Conservation (phyloP, 1,140 invertebrate species). For the Tetraneura akinire region DNA sequence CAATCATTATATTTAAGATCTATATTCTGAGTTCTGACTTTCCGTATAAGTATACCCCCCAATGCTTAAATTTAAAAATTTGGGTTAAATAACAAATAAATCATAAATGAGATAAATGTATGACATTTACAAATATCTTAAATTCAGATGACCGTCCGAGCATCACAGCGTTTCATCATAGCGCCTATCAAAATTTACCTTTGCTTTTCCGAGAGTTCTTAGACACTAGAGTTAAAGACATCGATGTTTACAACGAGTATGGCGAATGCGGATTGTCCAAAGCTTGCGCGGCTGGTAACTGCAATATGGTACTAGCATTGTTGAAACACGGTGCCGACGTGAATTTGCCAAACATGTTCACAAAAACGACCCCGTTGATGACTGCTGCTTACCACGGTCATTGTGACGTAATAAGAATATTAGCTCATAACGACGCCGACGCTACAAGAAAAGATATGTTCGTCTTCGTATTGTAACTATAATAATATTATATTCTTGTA, state of each 20-base stretch:
- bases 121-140: too few relatives aligned
- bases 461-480: too few relatives aligned
- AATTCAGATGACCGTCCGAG: neutral
- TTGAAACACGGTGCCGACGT: slow-evolving; percentile 19
- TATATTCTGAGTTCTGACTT: too few relatives aligned
- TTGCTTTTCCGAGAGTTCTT: slow-evolving; percentile 13
- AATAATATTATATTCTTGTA: too few relatives aligned
- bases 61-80: too few relatives aligned
- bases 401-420: slow-evolving; percentile 28
- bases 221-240: slow-evolving; percentile 19
- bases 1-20: too few relatives aligned
- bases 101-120: too few relatives aligned
- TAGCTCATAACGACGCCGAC: slow-evolving; percentile 22
- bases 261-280: slow-evolving; percentile 16
- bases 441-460: slow-evolving; percentile 14
- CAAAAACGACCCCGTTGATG: slow-evolving; percentile 16
- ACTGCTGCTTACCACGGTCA: slow-evolving; percentile 23
- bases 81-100: too few relatives aligned
- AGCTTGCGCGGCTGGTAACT: slow-evolving; percentile 19
- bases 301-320: slow-evolving; percentile 1
- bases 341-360: slow-evolving; percentile 32
- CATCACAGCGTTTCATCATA: slow-evolving; percentile 25
- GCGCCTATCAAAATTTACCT: slow-evolving; percentile 36
- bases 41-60: too few relatives aligned
- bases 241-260: slow-evolving; percentile 11